Conservation (phyloP, 2,888 invertebrate genomes). For the Cheilosia urbana region DNA sequence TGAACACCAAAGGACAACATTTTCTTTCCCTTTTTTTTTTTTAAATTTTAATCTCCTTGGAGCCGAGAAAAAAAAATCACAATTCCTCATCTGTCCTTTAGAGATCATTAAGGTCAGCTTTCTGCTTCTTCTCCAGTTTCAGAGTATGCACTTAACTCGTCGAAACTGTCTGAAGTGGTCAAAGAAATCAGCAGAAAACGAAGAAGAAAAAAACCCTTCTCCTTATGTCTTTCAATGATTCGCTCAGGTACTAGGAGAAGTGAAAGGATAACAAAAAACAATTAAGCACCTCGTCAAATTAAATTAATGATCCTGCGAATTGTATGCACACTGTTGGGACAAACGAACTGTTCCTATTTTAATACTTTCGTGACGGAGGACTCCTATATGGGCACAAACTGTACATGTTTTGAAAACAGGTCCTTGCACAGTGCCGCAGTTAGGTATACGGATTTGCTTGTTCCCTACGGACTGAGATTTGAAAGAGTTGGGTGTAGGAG, state of each 20-base stretch:
- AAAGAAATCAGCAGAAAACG: slow-evolving; percentile 19
- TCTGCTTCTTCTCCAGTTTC: background rate
- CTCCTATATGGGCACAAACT: background rate
- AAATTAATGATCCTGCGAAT: slow-evolving; percentile 60
- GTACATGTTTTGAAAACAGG: slow-evolving; percentile 33
- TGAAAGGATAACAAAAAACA: slow-evolving; percentile 62
- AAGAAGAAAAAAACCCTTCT: slow-evolving; percentile 27
- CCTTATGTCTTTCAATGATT: slow-evolving; percentile 20
- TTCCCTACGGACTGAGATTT: slow-evolving; percentile 18
- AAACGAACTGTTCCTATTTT: slow-evolving; percentile 37
- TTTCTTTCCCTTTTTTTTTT: background rate
- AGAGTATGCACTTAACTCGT: slow-evolving; percentile 33
- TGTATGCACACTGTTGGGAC: slow-evolving; percentile 36
- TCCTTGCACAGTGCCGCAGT: background rate
- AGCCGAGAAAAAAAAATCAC: slow-evolving; percentile 41
- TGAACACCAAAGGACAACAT: slow-evolving; percentile 3
- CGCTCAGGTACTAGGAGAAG: slow-evolving; percentile 44
- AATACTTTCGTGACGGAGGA: slow-evolving; percentile 6
- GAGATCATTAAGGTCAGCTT: slow-evolving; percentile 44
- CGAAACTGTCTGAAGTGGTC: slow-evolving; percentile 40
- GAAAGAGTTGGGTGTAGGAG: slow-evolving; percentile 61
- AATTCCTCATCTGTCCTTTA: slow-evolving; percentile 33
- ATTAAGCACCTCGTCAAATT: slow-evolving; percentile 62
- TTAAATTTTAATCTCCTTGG: slow-evolving; percentile 33
- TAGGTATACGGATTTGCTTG: slow-evolving; percentile 42